A percentile compares a stretch with the other conserved stretches of the same genome.
These are phyloP conservation scores for Spodoptera litura DNA, from an alignment of 1,140 invertebrate genomes.

Conservation along the genomic window DNA sequence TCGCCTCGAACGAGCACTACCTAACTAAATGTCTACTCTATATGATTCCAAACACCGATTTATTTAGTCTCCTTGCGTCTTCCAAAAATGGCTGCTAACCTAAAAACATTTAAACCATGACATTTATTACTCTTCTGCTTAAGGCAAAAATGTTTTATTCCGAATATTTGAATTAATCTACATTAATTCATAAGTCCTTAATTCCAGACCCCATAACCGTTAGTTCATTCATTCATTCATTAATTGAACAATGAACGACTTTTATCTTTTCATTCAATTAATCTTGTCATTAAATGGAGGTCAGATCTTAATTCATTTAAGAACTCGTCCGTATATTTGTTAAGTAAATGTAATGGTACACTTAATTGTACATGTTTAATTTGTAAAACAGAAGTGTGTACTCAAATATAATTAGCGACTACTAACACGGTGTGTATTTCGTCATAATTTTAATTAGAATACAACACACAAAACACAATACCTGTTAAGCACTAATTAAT, in stretches of 20 bases:
- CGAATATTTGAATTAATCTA: slow-evolving; percentile 12
- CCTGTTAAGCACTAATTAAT: background rate
- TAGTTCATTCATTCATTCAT: slow-evolving; percentile 55
- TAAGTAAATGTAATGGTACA: slow-evolving; percentile 29
- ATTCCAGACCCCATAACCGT: slow-evolving; percentile 42
- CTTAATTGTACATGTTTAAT: slow-evolving; percentile 26
- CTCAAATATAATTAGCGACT: slow-evolving; percentile 23
- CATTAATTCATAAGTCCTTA: slow-evolving; percentile 27
- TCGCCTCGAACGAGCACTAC: background rate
- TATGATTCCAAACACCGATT: no score
- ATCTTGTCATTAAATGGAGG: slow-evolving; percentile 46
- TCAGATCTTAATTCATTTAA: slow-evolving; percentile 42
- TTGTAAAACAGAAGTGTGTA: slow-evolving; percentile 37
- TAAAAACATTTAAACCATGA: background rate
- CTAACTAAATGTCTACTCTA: no score
- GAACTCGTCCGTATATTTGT: slow-evolving; percentile 22
- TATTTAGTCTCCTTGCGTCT: background rate
- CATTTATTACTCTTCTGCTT: background rate
- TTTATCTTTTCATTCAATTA: slow-evolving; percentile 57
- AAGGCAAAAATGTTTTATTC: slow-evolving; percentile 15
- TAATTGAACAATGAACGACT: slow-evolving; percentile 50
- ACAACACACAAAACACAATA: background rate
- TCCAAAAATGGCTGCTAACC: background rate
- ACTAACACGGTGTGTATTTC: slow-evolving; percentile 5
- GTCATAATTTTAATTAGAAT: slow-evolving; percentile 11